These are phyloP conservation scores for Onychomys torridus DNA, from an alignment of 2,797 vertebrate genomes.

Conservation along the genomic window DNA sequence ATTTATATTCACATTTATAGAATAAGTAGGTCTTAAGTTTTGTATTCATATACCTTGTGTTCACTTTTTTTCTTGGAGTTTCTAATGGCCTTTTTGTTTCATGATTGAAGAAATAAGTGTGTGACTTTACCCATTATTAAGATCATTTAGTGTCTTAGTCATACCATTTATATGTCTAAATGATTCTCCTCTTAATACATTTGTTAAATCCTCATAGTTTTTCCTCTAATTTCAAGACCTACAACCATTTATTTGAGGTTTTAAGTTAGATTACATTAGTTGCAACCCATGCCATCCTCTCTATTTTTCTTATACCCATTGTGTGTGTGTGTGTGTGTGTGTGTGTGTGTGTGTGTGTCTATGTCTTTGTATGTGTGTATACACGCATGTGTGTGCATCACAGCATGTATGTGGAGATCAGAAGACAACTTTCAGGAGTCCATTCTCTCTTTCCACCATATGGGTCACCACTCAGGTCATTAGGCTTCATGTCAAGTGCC, in stretches of 20 bases:
- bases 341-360: no score
- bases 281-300: not conserved
- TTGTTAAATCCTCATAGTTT: constrained; percentile 6
- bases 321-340: no score
- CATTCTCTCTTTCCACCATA: not conserved
- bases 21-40: not conserved
- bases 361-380: no score
- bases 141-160: constrained; percentile 33
- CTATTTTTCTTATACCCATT: no score
- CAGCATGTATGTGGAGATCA: not conserved
- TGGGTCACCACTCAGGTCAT: not conserved
- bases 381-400: not conserved
- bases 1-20: constrained; percentile 41
- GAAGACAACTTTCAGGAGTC: not conserved
- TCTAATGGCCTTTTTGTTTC: not conserved
- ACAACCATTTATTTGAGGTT: not conserved
- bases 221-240: constrained; percentile 1
- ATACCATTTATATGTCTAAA: constrained; percentile 44
- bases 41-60: constrained; percentile 25
- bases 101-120: constrained; percentile 6
- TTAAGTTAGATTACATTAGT: constrained; percentile 37
- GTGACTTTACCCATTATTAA: constrained; percentile 15
- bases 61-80: constrained; percentile 31
- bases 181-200: not conserved
- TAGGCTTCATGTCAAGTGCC: not conserved